These are phyloP conservation scores for Pygmarrhopalites habei DNA, from an alignment of 1,140 invertebrate genomes.

Conservation along the genomic window DNA sequence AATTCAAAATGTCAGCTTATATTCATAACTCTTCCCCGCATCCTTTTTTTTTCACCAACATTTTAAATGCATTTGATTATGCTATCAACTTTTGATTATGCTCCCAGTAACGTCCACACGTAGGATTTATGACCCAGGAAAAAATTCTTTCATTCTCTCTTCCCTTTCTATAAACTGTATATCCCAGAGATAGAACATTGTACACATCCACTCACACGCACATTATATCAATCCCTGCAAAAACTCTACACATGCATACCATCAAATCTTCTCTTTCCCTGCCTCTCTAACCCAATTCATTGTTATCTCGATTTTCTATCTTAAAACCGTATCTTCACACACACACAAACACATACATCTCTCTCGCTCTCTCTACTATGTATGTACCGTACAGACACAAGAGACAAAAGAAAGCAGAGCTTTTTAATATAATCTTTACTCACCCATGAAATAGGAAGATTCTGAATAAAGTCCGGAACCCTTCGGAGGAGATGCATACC, in stretches of 20 bases:
- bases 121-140: no score
- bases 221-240: no score
- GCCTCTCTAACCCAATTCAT: no score
- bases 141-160: no score
- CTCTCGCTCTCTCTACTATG: no score
- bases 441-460: constrained; percentile 52
- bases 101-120: neutral
- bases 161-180: no score
- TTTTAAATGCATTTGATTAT: constrained; percentile 11
- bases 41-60: neutral
- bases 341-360: neutral
- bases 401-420: no score
- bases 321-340: neutral
- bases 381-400: no score
- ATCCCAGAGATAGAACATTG: no score
- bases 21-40: neutral
- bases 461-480: constrained; percentile 52
- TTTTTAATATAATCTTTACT: constrained; percentile 36
- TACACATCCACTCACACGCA: no score
- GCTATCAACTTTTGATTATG: neutral
- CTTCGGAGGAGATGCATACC: constrained; percentile 79
- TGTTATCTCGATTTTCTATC: neutral
- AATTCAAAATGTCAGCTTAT: no score
- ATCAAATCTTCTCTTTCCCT: neutral
- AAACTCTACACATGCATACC: neutral